These are phyloP conservation scores for Diacarnus erythraeanus DNA, from an alignment of 37 sponge, comb jelly and placozoan species.

Conservation along the genomic window DNA sequence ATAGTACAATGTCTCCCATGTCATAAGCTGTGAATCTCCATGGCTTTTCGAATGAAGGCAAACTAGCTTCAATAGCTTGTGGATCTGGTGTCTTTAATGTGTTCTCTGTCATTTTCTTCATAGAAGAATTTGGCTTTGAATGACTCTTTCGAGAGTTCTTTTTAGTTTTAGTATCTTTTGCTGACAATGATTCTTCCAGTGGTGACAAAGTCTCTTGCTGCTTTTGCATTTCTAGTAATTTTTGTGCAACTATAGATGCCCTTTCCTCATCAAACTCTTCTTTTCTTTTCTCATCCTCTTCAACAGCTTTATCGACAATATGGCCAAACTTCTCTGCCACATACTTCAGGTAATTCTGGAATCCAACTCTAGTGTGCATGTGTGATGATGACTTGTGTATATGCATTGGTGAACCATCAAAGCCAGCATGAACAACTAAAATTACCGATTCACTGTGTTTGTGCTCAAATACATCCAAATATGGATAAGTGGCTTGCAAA, in stretches of 20 bases:
- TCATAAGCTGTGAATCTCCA: constrained; percentile 57
- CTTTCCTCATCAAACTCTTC: constrained; percentile 9
- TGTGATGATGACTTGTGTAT: constrained; percentile 40
- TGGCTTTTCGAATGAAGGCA: constrained; percentile 10
- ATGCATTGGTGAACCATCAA: constrained; percentile 28
- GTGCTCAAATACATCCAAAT: constrained; percentile 59
- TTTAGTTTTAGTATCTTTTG: not conserved
- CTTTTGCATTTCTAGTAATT: not conserved
- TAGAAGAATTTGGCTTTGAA: not conserved
- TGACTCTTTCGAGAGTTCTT: not conserved
- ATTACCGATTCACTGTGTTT: constrained; percentile 35
- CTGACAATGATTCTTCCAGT: not conserved
- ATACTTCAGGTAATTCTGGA: constrained; percentile 67
- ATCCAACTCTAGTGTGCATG: constrained; percentile 71
- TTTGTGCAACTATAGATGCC: constrained; percentile 5
- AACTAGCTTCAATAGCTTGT: not conserved
- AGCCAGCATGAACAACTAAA: constrained; percentile 57
- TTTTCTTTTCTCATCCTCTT: constrained; percentile 35
- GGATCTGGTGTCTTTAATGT: not conserved
- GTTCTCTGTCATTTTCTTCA: not conserved
- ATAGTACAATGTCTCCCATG: constrained; percentile 48
- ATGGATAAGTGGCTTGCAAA: constrained; percentile 38
- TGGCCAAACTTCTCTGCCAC: constrained; percentile 37
- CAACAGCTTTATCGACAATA: constrained; percentile 45
- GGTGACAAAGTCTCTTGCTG: not conserved